These are phyloP conservation scores for Vipera latastei DNA, from an alignment of 2,797 vertebrate genomes.

Conservation along the genomic window DNA sequence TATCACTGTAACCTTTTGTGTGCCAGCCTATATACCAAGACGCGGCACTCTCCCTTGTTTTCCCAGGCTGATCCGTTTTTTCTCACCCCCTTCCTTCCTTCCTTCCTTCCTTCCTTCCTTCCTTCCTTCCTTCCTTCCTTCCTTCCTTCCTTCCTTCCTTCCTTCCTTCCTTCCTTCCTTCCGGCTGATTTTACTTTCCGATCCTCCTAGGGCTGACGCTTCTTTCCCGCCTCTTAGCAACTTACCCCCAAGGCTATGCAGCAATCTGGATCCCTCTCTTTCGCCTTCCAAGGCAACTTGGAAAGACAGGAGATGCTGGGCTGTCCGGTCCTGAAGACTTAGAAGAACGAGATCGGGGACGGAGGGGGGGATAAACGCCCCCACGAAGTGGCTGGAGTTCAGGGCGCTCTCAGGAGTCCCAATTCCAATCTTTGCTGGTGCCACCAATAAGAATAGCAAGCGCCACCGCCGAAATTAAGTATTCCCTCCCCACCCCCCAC, in stretches of 20 bases:
- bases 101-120: no score
- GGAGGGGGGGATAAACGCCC: constrained; percentile 33
- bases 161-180: not conserved
- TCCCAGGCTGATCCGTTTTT: no score
- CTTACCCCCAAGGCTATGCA: constrained; percentile 68
- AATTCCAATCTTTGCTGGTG: constrained; percentile 38
- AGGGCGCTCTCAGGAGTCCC: constrained; percentile 6
- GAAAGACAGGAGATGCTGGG: constrained; percentile 32
- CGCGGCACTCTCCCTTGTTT: not conserved
- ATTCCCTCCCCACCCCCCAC: not conserved
- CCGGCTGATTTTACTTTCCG: not conserved
- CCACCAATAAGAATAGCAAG: not conserved
- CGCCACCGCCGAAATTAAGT: not conserved
- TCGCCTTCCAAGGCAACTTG: constrained; percentile 54
- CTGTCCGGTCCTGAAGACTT: constrained; percentile 43
- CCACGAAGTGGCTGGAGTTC: constrained; percentile 52
- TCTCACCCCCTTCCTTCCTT: not conserved
- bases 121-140: not conserved
- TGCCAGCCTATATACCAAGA: not conserved
- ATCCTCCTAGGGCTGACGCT: not conserved
- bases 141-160: not conserved
- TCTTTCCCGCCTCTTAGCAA: constrained; percentile 25
- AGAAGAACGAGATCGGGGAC: not conserved
- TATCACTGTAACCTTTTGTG: constrained; percentile 50
- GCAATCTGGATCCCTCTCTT: constrained; percentile 36